Conservation (phyloP, 2,113 vertebrate genomes). For the Oryzias curvinotus region DNA sequence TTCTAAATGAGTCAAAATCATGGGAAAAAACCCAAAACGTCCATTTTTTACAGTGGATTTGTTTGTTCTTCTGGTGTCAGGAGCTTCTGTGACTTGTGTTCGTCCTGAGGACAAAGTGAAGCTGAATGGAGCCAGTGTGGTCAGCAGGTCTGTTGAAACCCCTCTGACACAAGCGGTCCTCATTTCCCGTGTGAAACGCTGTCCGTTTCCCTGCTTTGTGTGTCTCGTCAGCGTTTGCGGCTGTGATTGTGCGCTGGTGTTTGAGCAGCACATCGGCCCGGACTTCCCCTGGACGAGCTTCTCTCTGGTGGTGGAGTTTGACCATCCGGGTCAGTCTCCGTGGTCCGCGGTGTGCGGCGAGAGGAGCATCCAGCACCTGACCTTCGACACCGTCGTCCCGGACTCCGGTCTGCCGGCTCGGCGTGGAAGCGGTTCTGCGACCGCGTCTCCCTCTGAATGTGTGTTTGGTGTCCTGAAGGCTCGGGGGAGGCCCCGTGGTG, state of each 20-base stretch:
- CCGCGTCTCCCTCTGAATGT: slow-evolving; percentile 1
- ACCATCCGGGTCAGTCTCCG: slow-evolving; percentile 80
- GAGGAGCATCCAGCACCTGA: slow-evolving; percentile 76
- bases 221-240: slow-evolving; percentile 65
- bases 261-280: slow-evolving; percentile 81
- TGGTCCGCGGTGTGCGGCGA: slow-evolving; percentile 82
- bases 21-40: neutral
- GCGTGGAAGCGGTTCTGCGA: neutral
- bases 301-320: slow-evolving; percentile 86
- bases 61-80: slow-evolving; percentile 3
- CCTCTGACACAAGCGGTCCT: neutral
- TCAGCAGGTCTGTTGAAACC: slow-evolving; percentile 61
- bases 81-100: slow-evolving; percentile 55
- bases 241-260: slow-evolving; percentile 78
- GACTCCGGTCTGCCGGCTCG: slow-evolving; percentile 51
- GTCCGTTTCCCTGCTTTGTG: slow-evolving; percentile 1
- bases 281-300: slow-evolving; percentile 90
- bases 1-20: too few species aligned
- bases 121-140: slow-evolving; percentile 59
- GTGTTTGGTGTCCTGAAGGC: slow-evolving; percentile 15
- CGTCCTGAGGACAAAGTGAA: slow-evolving; percentile 47
- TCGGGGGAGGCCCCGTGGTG: slow-evolving; percentile 38
- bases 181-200: neutral
- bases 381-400: slow-evolving; percentile 78
- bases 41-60: neutral